Base-by-base conservation (phyloP, 2,888 invertebrate species). In the Sylvicola fuscatus region DNA sequence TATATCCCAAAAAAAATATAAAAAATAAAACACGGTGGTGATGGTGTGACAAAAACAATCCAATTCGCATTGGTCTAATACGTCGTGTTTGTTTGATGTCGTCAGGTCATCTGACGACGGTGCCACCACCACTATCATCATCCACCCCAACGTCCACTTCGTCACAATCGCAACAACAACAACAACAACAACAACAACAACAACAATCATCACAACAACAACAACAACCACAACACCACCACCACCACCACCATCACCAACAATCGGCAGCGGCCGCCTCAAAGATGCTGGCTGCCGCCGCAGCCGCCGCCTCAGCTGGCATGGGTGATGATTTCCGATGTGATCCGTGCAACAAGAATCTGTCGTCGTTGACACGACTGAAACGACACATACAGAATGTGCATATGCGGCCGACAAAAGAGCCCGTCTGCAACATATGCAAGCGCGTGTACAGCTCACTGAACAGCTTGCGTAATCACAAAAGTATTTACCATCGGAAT, bases 341-440 rank as follows among this genome's bases (percentile, higher is more conserved):
- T 67, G 81, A 81, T 70, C 82, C 82, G 52, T 83, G 82, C 77
- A 82, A 82, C 73, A 83, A 83, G 71, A 81, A 78, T 64, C 68
- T 83, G 56, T 81, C 81, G 54, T 81, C 81, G 51, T 66, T 82
- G 61, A 82, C 82, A 53, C 72, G 82, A 57, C 75, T 83, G 66
- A 83, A 82, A 71, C 74, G 83, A 53, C 84, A 84, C 67, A 83
- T 82, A 66, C 83, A 83, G 69, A 83, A 84, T 66, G 83, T 83
- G 52, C 84, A 84, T 67, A 81, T 82, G 76, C 70, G 81, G 53
- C 83, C 83, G 51, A 80, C 82, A 59, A 73, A 83, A 66, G 82
- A 82, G 65, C 83, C 83, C 47, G 81, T 83, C 58, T 86, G 84
- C 70, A 83, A 81, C 68, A 82, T 84, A 59, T 86, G 84, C 70